Conservation (phyloP, 2,888 invertebrate genomes). For the Strigamia maritima region DNA sequence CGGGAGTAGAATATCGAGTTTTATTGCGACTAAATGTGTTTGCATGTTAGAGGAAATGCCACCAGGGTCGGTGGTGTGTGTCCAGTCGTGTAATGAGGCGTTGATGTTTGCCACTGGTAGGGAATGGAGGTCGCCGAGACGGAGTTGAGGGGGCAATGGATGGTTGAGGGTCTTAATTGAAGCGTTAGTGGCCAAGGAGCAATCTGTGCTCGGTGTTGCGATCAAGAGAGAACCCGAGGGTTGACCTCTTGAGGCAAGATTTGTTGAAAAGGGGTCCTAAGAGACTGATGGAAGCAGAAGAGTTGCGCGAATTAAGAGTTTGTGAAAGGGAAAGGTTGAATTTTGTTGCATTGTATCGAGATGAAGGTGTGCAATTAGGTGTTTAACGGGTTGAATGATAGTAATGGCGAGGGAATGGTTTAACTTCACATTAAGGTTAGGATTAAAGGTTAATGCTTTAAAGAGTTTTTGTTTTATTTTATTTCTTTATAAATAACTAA, state of each 20-base stretch:
- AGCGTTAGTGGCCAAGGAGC: constrained; percentile 33
- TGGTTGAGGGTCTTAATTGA: constrained; percentile 34
- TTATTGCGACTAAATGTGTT: neutral
- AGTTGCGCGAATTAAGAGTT: constrained; percentile 7
- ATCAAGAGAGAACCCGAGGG: constrained; percentile 28
- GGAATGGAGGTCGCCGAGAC: constrained; percentile 32
- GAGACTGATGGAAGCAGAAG: constrained; percentile 28
- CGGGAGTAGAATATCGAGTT: neutral
- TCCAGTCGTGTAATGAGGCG: constrained; percentile 32
- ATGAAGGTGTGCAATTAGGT: constrained; percentile 5
- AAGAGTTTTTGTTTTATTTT: neutral
- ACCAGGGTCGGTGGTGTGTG: constrained; percentile 32
- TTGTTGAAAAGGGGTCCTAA: constrained; percentile 21
- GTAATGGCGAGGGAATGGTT: neutral
- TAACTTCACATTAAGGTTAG: neutral
- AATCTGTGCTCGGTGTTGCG: constrained; percentile 34
- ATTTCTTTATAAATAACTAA: neutral
- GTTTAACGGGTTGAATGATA: constrained; percentile 1
- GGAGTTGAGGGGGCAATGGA: constrained; percentile 18
- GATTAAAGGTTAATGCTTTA: neutral
- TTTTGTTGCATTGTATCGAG: neutral
- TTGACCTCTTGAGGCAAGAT: constrained; percentile 34
- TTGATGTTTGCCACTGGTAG: constrained; percentile 27
- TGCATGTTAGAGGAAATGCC: neutral
- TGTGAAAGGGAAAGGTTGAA: neutral